phyloP scores from a whole-genome alignment of 1,140 invertebrate genomes.

The Dryas iulia region DNA sequence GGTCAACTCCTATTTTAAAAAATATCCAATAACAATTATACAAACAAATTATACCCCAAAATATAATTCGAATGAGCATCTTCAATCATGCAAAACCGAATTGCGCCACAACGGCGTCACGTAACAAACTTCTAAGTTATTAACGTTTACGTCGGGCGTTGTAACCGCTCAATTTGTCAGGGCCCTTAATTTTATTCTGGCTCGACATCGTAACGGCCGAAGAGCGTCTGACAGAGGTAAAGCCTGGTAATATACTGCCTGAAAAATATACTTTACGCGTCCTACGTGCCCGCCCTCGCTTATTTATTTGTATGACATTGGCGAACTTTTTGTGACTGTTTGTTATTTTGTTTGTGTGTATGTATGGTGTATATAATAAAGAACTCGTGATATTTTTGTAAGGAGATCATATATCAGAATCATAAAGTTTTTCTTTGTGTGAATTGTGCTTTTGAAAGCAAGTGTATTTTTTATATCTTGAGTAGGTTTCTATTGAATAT shows the following conservation, averaged over 20 bases:
- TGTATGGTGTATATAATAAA: too few relatives aligned
- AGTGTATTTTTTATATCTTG: too few relatives aligned
- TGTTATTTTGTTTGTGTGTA: conserved; percentile 3
- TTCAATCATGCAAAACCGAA: neutral
- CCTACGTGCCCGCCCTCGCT: neutral
- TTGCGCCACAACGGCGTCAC: neutral
- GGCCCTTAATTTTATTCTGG: conserved; percentile 32
- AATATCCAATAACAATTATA: too few relatives aligned
- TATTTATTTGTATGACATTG: conserved; percentile 3
- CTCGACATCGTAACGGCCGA: conserved; percentile 24
- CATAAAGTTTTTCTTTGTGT: neutral
- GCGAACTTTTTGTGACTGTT: neutral
- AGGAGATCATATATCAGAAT: neutral
- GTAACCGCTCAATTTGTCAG: conserved; percentile 32
- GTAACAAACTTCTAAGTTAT: conserved; percentile 27
- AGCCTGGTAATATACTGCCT: conserved; percentile 31
- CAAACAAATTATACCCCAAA: too few relatives aligned
- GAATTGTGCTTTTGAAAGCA: too few relatives aligned
- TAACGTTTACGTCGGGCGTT: conserved; percentile 26
- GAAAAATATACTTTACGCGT: conserved; percentile 34
- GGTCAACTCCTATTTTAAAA: too few relatives aligned
- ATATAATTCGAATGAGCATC: neutral
- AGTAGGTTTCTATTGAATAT: too few relatives aligned
- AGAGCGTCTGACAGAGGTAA: conserved; percentile 8
- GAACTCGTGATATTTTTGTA: neutral